phyloP scores from a whole-genome alignment of 2,797 vertebrate genomes.

The Mus caroli region DNA sequence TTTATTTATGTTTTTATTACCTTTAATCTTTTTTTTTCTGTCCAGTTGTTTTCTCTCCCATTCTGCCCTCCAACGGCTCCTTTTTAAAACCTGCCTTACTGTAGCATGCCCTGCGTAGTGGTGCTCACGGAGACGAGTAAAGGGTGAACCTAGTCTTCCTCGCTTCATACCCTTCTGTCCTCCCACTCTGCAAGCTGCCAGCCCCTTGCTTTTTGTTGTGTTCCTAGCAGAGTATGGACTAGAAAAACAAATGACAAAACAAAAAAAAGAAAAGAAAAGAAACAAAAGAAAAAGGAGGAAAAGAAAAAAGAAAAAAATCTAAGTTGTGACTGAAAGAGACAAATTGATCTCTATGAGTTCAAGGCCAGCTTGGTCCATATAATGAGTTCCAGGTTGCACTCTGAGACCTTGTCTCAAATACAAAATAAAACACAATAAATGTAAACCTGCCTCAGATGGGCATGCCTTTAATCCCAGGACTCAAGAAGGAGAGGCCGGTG shows the following conservation, averaged over 20 bases:
- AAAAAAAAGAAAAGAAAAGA: not conserved
- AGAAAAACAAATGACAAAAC: not conserved
- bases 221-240: not conserved
- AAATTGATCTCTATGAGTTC: not conserved
- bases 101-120: not conserved
- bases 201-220: constrained; percentile 36
- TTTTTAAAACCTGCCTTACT: constrained; percentile 42
- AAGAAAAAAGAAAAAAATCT: not conserved
- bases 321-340: constrained; percentile 4
- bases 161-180: not conserved
- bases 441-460: not conserved
- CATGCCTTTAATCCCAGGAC: not conserved
- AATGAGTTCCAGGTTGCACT: not conserved
- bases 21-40: not conserved
- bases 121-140: not conserved
- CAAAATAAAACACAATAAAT: not conserved
- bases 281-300: not conserved
- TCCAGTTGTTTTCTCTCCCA: not conserved
- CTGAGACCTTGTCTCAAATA: not conserved
- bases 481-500: not conserved
- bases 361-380: not conserved
- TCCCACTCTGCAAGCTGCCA: not conserved
- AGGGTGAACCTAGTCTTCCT: not conserved
- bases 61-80: not conserved
- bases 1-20: not conserved